Evolutionary conservation across 2,113 vertebrate genomes (phyloP).

Genomic region (Butorides virescens): DNA sequence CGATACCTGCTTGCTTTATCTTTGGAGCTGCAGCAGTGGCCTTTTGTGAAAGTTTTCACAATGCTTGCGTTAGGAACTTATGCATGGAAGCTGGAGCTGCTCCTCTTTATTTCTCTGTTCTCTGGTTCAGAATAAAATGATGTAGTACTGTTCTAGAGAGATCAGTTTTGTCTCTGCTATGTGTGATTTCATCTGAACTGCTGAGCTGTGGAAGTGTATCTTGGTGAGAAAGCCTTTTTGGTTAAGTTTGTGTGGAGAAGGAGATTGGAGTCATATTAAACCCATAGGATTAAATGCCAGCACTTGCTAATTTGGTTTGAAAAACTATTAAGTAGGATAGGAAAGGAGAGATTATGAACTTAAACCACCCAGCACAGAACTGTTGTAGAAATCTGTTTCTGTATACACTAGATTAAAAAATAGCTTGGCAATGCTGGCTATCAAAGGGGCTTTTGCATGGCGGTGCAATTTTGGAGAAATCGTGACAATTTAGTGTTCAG

Average conservation of each 20-base stretch:
- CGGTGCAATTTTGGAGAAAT: background rate
- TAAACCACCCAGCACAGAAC: background rate
- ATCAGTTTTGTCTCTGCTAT: background rate
- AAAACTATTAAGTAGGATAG: background rate
- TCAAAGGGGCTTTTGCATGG: background rate
- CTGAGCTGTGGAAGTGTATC: background rate
- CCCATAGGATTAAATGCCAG: background rate
- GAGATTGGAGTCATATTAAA: background rate
- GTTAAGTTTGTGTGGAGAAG: background rate
- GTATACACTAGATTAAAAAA: background rate
- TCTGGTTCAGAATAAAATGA: background rate
- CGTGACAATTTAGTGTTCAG: background rate
- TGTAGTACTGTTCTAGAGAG: background rate
- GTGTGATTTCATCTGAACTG: background rate
- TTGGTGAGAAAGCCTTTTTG: background rate
- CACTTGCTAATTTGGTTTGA: background rate
- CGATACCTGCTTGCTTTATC: background rate
- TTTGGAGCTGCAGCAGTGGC: background rate
- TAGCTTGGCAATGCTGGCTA: background rate
- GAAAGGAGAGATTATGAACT: background rate
- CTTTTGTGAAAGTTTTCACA: background rate
- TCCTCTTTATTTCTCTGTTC: background rate
- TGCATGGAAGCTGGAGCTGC: background rate
- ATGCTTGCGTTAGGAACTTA: background rate
- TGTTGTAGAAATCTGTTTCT: background rate